Evolutionary conservation across 92 coral and sea anemone genomes (phyloP), one percentile per base, ranked within the genome.

Genomic region (Galaxea fascicularis): DNA sequence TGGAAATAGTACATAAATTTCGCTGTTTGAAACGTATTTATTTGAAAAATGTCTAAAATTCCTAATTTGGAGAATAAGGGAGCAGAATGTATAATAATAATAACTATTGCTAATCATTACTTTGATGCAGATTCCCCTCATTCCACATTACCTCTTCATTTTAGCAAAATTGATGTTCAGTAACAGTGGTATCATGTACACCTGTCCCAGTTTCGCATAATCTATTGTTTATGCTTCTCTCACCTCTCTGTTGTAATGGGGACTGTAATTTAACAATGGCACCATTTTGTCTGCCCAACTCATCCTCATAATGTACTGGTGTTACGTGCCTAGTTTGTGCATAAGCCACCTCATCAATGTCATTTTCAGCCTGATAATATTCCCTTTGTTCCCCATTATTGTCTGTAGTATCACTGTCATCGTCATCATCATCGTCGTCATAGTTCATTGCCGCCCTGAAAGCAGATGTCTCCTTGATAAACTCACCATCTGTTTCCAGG

Each of bases 371-470:
- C 39, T 71, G 78, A 82, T 53, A 69, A 80, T 70, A 70, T 13
- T 56, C 59, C 57, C 70, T 71, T 57, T 82, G 78, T 71, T 57
- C 86, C 70, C 45, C 71, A 70, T 25, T 24, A 71, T 31, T 71
- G 70, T 58, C 78, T 68, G 70, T 71, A 82, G 66, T 64, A 26
- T 76, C 81, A 76, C 29, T 39, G 30, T 80, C 53, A 66, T 54
- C 44, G 6, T 81, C 77, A 56, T 78, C 82, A 25, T 78, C 82
- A 46, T 87, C 95, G 71, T 82, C 82, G 7, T 80, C 91, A 90
- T 94, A 94, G 39, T 92, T 89, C 98, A 94, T 94, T 4, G 98
- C 98, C 18, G 98, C 98, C 85, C 98, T 80, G 46, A 94, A 82
- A 16, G 98, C 98, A 77, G 80, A 87, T n/a, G 98, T 94, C 72